Conservation (phyloP, 2,113 vertebrate species). For the Ramphastos sulfuratus region DNA sequence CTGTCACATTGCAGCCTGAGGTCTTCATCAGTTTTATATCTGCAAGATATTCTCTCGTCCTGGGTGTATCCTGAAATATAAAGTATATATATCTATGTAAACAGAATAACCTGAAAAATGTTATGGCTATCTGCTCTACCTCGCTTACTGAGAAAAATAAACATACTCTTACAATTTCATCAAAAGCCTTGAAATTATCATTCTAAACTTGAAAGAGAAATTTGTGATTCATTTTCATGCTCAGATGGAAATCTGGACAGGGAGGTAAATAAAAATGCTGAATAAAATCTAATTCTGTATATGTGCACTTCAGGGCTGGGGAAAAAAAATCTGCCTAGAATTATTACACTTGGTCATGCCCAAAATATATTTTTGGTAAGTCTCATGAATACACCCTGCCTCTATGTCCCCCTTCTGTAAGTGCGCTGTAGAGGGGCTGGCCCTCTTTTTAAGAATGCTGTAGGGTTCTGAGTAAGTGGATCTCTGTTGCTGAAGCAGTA, state of each 20-base stretch:
- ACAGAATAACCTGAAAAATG: neutral
- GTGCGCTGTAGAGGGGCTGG: fast-evolving
- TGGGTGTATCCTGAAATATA: neutral
- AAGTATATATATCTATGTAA: neutral
- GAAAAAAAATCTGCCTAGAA: neutral
- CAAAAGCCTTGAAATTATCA: neutral
- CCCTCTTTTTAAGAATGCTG: neutral
- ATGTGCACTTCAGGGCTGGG: neutral
- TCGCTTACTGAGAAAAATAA: neutral
- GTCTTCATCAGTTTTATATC: neutral
- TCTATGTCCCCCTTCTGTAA: fast-evolving
- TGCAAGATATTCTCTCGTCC: neutral
- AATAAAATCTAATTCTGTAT: neutral
- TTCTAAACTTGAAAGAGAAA: neutral
- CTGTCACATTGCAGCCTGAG: neutral
- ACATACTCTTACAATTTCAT: neutral
- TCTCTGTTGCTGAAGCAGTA: neutral
- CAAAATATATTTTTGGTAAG: neutral
- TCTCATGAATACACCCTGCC: neutral
- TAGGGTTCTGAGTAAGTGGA: neutral
- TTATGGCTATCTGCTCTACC: neutral
- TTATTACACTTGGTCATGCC: fast-evolving
- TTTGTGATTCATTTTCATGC: neutral
- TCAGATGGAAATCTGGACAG: neutral
- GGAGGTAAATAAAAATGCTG: neutral